Evolutionary conservation across 1,140 invertebrate genomes (phyloP), one percentile per base, ranked within the genome.

Genomic region (Oryzaephilus surinamensis): DNA sequence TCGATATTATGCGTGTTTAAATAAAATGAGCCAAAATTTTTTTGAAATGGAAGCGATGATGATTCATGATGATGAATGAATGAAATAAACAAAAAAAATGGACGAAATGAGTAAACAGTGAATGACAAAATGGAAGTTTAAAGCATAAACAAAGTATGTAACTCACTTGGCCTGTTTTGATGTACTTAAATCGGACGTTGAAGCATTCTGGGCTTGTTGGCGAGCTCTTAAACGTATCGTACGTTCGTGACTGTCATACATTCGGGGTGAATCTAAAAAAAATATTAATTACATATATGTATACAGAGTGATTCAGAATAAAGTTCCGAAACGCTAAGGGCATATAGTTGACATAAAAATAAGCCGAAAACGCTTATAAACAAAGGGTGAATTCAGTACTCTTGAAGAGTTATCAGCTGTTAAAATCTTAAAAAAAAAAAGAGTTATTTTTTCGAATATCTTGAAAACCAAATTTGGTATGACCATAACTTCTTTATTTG

Each of bases 211-310:
- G 32, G 48, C 57, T n/a, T 11, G 10, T 45, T 58, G 59, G n/a
- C 51, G 44, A 11, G 50, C 61, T 51, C 65, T 58, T 44, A 71
- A 60, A 40, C 69, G 57, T 60, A 70, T 66, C 27, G 68, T 59
- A 12, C 66, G 53, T 45, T 70, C 68, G 17, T 65, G 64, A 42
- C 61, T 69, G 41, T 70, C 66, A 38, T 66, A 69, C 12, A 67
- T 57, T 40, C 64, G 55, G 38, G 64, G 59, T 30, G 67, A 66
- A 40, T 65, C 60, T 61, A 29, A 17, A 54, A 54, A 18, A 35
- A 42, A 6, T 48, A 62, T 58, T 62, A 54, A 62, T 58, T 62
- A 60, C 16, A 57, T 51, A 41, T 62, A 58, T 42, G n/a, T n/a
- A n/a, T n/a, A n/a, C n/a, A n/a, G n/a, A n/a, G n/a, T n/a, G n/a